Conservation (phyloP, 2,797 vertebrate genomes). For the Fratercula arctica region DNA sequence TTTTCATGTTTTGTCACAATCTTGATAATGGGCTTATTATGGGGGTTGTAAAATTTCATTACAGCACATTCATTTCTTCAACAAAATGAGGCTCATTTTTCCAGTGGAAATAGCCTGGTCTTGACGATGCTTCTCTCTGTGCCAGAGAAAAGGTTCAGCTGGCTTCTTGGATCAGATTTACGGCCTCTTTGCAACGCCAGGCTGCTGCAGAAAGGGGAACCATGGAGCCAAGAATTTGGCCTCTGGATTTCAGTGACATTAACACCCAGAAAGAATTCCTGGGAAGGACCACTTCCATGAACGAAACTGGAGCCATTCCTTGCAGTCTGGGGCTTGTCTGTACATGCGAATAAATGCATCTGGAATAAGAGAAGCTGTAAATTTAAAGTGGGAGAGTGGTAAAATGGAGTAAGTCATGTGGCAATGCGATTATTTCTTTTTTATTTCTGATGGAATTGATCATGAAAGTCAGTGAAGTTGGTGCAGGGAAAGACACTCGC, state of each 20-base stretch:
- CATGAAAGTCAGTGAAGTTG: neutral
- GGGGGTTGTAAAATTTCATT: conserved; percentile 55
- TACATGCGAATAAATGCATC: neutral
- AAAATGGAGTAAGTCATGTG: neutral
- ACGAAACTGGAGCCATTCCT: conserved; percentile 1
- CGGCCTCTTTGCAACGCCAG: neutral
- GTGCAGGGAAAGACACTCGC: neutral
- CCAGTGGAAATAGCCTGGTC: conserved; percentile 59
- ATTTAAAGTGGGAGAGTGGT: neutral
- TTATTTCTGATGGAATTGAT: neutral
- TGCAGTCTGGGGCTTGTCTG: conserved; percentile 10
- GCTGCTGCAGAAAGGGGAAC: conserved; percentile 9
- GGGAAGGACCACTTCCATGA: conserved; percentile 46
- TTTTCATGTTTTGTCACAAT: conserved; percentile 25
- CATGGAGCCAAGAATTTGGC: conserved; percentile 31
- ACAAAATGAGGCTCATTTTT: conserved; percentile 54
- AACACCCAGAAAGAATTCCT: conserved; percentile 62
- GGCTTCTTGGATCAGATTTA: conserved; percentile 43
- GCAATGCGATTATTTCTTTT: neutral
- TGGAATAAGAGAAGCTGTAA: neutral
- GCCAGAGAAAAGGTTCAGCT: conserved; percentile 63
- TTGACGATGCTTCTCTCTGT: neutral
- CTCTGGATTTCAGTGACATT: conserved; percentile 52
- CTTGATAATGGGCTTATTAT: conserved; percentile 34
- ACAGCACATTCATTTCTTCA: conserved; percentile 34